Evolutionary conservation across 2,888 invertebrate genomes (phyloP).

Genomic region (Macrostomum cliftonense): DNA sequence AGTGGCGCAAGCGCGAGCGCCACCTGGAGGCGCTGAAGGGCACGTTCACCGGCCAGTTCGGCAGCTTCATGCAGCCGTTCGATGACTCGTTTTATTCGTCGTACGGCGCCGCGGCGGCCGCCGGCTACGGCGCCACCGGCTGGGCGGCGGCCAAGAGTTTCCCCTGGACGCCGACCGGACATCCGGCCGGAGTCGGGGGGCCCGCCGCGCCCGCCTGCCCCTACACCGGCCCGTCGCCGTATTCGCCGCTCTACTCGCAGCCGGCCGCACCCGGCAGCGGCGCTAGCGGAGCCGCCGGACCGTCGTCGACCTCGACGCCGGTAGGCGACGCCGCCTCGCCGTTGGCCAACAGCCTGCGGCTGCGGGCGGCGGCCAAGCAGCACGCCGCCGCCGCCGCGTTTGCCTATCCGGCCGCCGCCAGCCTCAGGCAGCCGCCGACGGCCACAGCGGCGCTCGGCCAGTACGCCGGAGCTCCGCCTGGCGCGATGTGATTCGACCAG

Average conservation of each 20-base stretch:
- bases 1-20: constrained; percentile 37
- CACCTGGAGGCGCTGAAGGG: constrained; percentile 51
- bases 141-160: constrained; percentile 60
- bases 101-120: constrained; percentile 55
- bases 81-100: constrained; percentile 62
- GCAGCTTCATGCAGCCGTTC: constrained; percentile 75
- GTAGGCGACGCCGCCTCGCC: background rate
- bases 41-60: constrained; percentile 60
- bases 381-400: constrained; percentile 6
- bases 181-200: background rate
- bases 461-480: too few species aligned
- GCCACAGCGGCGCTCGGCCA: constrained; percentile 36
- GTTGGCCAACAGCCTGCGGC: background rate
- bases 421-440: constrained; percentile 52
- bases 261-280: background rate
- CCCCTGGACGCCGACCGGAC: constrained; percentile 47
- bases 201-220: constrained; percentile 2
- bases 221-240: constrained; percentile 1
- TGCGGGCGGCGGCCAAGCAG: constrained; percentile 32
- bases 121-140: constrained; percentile 27
- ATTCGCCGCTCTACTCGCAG: background rate
- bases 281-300: background rate
- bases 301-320: background rate
- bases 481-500: too few species aligned
- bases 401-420: constrained; percentile 20